Evolutionary conservation across 2,888 invertebrate species (phyloP), one percentile per base, ranked within the genome.

Genomic region (Parelbella ahira): DNA sequence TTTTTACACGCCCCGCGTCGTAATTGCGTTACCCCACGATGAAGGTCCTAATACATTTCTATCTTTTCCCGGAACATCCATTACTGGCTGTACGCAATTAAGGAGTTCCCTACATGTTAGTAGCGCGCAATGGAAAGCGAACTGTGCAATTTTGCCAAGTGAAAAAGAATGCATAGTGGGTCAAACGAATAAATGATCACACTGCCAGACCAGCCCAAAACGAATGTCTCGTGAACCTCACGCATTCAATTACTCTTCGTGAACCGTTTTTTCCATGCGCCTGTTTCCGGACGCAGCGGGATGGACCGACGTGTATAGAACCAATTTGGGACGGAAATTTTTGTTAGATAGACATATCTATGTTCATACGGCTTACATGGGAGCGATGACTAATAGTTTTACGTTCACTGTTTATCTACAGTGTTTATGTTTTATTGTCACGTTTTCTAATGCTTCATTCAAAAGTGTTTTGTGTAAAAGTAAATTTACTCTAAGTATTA

Each of bases 201-300:
- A 47, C 41, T 46, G 48, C 48, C 49, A 50, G 57, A 53, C 52
- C 50, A 50, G 54, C 46, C 53, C 51, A 46, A 55, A 57, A 56
- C 57, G 62, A 60, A 58, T 58, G 60, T 55, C 57, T 57, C 60
- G 60, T 58, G 57, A 63, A 61, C 56, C 60, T 58, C 56, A 62
- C 63, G 60, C 62, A 60, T 62, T 62, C 62, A 63, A 63, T 62
- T 63, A 61, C 58, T 60, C 56, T 56, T 54, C 51, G 46, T 47
- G 48, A 51, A 50, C 49, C 51, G 51, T 52, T 56, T 57, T 58
- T 54, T 54, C 50, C 47, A 52, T 52, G 46, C 30, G 30, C 44
- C 44, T 32, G 48, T 47, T 43, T 43, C 36, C 45, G 49, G 48
- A 55, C 51, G 41, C 33, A 52, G 45, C 47, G 46, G 49, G 48